Evolutionary conservation across 2,797 vertebrate species (phyloP), one percentile per base, ranked within the genome.

Genomic region (Pipistrellus pygmaeus): DNA sequence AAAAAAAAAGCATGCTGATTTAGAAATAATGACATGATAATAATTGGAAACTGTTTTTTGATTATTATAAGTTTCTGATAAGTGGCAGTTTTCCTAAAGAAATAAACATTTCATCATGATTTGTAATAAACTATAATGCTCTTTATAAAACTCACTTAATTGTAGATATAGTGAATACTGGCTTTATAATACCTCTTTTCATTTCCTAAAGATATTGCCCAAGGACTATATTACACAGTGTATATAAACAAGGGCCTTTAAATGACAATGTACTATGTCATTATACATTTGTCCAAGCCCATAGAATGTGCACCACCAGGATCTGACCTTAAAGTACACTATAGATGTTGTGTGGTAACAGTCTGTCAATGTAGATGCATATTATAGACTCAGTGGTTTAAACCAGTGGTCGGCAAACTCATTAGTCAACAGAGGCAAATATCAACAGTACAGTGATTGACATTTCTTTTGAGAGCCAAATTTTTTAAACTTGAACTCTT

Each of bases 91-190:
- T 93, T 53, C 14, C 46, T 85, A 13, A 90, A 88, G 30, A 82
- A 93, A 86, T 38, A 92, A 78, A 60, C 75, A 75, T 2, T 66
- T 87, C 69, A 84, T 88, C 53, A 77, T 60, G 80, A 85, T 78
- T 94, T 94, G 15, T n/a, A 90, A 88, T 75, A 94, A 95, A 57
- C 25, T 89, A 64, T 6, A 90, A 90, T 13, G 3, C 8, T 25
- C 64, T 82, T 90, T 87, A 90, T 64, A 95, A 84, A 93, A 72
- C 30, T 88, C 66, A 88, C 23, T 80, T 73, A 77, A 73, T 32
- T 81, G 12, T 27, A 93, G n/a, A 51, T 17, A 62, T 6, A 32
- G 13, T 66, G 46, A 87, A 71, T 44, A 30, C 25, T 68, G 12
- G 3, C 6, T 20, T 72, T 81, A 55, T 12, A 80, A 86, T 27